Evolutionary conservation across 2,113 vertebrate species (phyloP).

Genomic region (Bothrops jararaca): DNA sequence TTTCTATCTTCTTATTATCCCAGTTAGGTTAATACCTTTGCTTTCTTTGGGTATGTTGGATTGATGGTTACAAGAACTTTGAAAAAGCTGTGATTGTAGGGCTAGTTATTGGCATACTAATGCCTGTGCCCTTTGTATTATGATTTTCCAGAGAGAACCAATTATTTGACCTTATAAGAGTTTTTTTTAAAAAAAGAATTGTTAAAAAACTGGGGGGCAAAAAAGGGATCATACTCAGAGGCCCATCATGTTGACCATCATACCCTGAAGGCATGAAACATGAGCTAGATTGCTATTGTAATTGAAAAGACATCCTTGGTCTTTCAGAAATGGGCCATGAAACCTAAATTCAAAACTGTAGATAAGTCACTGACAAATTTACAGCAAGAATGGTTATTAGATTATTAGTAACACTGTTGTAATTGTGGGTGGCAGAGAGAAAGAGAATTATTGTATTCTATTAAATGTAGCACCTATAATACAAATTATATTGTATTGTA

Average conservation of each 20-base stretch:
- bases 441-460: background rate
- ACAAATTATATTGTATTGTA: conserved; percentile 4
- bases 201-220: background rate
- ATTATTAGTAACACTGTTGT: background rate
- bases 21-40: background rate
- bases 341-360: background rate
- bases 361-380: background rate
- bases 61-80: background rate
- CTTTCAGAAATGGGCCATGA: background rate
- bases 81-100: background rate
- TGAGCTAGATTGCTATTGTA: background rate
- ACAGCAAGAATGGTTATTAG: background rate
- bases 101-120: background rate
- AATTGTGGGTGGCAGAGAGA: conserved; percentile 14
- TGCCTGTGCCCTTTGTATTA: background rate
- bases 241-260: background rate
- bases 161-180: background rate
- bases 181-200: background rate
- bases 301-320: background rate
- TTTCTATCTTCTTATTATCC: background rate
- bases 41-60: background rate
- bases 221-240: background rate
- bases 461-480: conserved; percentile 1
- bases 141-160: background rate
- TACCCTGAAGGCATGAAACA: background rate